These are phyloP conservation scores for Ochotona princeps DNA, from an alignment of 2,113 vertebrate genomes.

Conservation along the genomic window DNA sequence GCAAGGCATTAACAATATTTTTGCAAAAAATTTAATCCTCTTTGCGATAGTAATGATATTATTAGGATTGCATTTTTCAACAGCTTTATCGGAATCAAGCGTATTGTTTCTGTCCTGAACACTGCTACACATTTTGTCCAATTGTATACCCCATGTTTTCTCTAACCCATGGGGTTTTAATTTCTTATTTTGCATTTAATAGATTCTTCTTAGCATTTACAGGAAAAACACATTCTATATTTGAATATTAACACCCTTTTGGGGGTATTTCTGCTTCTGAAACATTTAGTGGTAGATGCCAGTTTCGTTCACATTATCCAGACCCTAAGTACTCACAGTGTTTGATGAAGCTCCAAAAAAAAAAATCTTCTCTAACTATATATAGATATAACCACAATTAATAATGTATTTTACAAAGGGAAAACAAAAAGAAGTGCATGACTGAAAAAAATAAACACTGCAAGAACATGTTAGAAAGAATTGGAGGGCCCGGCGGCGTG, in stretches of 20 bases:
- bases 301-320: rapidly evolving
- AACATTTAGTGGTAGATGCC: not conserved
- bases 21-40: not conserved
- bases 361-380: too few species aligned
- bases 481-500: too few species aligned
- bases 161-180: not conserved
- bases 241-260: not conserved
- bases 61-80: not conserved
- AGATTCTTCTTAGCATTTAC: not conserved
- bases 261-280: not conserved
- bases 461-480: not conserved
- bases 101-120: not conserved
- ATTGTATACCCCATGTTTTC: not conserved
- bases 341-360: not conserved
- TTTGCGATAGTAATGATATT: not conserved
- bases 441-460: not conserved
- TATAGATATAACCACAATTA: not conserved
- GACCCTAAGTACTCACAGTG: not conserved
- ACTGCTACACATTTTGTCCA: not conserved
- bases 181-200: not conserved
- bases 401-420: not conserved
- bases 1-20: not conserved
- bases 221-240: not conserved
- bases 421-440: not conserved
- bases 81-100: not conserved